Conservation (phyloP, 1,140 invertebrate genomes). For the Cotesia chilonis region DNA sequence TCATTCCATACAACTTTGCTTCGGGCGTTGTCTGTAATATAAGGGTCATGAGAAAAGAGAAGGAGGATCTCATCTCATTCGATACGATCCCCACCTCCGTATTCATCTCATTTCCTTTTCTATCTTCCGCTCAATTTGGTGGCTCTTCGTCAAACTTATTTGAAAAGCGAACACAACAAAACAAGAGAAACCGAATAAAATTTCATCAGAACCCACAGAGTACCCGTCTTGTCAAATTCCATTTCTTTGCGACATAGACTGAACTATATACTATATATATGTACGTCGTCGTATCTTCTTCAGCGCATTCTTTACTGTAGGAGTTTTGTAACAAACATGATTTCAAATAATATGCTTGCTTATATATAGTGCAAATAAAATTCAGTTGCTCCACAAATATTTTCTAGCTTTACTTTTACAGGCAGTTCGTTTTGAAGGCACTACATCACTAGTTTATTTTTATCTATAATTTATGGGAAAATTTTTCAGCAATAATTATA, state of each 20-base stretch:
- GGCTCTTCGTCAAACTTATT: conserved; percentile 28
- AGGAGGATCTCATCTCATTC: conserved; percentile 30
- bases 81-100: conserved; percentile 20
- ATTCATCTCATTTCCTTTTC: conserved; percentile 28
- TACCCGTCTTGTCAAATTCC: conserved; percentile 24
- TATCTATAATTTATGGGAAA: neutral
- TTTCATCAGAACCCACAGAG: conserved; percentile 31
- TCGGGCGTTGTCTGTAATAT: conserved; percentile 10
- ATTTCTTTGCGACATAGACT: conserved; percentile 14
- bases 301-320: neutral
- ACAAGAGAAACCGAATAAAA: conserved; percentile 44
- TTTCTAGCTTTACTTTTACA: conserved; percentile 18
- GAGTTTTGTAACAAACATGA: conserved; percentile 55
- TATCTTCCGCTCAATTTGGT: conserved; percentile 20
- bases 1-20: conserved; percentile 25
- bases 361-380: conserved; percentile 53
- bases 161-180: conserved; percentile 45
- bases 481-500: no score
- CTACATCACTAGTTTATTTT: neutral
- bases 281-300: neutral
- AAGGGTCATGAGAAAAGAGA: conserved; percentile 10
- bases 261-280: neutral
- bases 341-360: conserved; percentile 51
- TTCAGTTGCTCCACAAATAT: conserved; percentile 52
- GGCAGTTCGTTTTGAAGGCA: conserved; percentile 3